Conservation (phyloP, 2,888 invertebrate species). For the Parnassius smintheus region DNA sequence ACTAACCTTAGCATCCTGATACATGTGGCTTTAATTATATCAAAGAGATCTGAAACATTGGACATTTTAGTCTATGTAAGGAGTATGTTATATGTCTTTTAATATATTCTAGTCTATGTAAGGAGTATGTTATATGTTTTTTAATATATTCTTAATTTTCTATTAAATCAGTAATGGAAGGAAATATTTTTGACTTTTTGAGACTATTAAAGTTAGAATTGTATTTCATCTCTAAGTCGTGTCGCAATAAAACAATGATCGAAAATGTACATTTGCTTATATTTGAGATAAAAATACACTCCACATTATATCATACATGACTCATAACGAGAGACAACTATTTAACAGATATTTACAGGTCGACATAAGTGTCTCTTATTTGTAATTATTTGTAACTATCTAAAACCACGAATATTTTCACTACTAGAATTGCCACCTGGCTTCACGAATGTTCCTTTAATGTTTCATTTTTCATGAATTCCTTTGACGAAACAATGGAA, state of each 20-base stretch:
- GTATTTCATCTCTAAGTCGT: not conserved
- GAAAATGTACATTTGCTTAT: conserved; percentile 74
- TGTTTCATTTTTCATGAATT: not conserved
- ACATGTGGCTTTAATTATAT: conserved; percentile 3
- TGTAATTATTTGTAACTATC: not conserved
- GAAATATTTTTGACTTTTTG: too few relatives aligned
- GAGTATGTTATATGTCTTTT: too few relatives aligned
- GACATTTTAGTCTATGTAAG: not conserved
- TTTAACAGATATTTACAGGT: conserved; percentile 52
- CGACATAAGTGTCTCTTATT: not conserved
- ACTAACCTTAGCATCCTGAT: conserved; percentile 21
- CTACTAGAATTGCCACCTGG: not conserved
- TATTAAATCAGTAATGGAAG: too few relatives aligned
- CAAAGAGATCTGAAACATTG: not conserved
- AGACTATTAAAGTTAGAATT: not conserved
- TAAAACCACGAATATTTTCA: conserved; percentile 9
- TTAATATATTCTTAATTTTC: too few relatives aligned
- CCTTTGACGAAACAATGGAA: not conserved
- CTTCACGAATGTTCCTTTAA: too few relatives aligned
- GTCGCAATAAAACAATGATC: conserved; percentile 35
- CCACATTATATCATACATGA: conserved; percentile 60
- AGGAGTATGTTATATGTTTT: too few relatives aligned
- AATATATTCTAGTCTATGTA: too few relatives aligned
- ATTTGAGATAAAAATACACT: conserved; percentile 76
- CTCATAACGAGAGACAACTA: conserved; percentile 35